phyloP scores from a whole-genome alignment of 2,888 invertebrate species.

The Teinopalpus imperialis region DNA sequence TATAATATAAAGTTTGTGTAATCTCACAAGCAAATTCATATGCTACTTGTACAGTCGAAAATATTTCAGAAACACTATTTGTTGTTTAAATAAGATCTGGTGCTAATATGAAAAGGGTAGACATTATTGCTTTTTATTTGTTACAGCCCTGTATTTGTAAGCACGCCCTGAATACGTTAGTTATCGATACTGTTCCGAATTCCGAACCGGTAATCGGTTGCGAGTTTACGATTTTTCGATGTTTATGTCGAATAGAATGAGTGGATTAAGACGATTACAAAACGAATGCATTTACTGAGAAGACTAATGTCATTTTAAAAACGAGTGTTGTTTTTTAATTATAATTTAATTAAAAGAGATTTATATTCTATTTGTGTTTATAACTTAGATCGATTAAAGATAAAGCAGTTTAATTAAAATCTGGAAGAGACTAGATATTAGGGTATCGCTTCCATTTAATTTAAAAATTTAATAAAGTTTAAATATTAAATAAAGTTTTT shows the following conservation, averaged over 20 bases:
- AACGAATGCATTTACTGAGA: constrained; percentile 1
- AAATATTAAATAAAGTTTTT: neutral
- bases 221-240: constrained; percentile 32
- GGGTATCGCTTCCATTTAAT: no score
- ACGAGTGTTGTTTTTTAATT: constrained; percentile 5
- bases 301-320: constrained; percentile 5
- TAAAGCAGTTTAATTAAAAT: no score
- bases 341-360: neutral
- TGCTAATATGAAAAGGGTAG: no score
- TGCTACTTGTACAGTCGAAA: no score
- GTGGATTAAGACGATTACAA: constrained; percentile 17
- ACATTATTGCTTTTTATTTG: constrained; percentile 19
- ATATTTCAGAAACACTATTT: no score
- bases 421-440: no score
- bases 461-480: no score
- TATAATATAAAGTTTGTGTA: no score
- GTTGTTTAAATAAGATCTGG: no score
- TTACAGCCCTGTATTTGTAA: constrained; percentile 19
- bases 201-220: constrained; percentile 52
- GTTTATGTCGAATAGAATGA: constrained; percentile 10
- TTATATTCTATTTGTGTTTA: no score
- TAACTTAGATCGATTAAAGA: no score
- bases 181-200: constrained; percentile 40
- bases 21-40: no score
- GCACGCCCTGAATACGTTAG: constrained; percentile 28